phyloP scores from a whole-genome alignment of 2,888 invertebrate species.

The Cetonia aurata region DNA sequence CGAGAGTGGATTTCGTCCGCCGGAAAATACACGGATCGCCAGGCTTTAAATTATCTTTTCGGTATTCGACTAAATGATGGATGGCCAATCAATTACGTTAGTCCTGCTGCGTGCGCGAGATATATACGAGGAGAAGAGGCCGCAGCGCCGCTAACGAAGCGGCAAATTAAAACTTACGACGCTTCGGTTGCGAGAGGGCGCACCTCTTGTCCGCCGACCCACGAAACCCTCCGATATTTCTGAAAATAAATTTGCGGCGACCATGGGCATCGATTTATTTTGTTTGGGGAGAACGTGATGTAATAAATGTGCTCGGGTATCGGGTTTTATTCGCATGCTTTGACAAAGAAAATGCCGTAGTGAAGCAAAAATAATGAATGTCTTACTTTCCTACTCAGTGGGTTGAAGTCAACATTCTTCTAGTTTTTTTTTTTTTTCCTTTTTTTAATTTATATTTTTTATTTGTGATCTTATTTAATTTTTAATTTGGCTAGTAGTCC shows the following conservation, averaged over 20 bases:
- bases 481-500: no score
- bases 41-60: constrained; percentile 41
- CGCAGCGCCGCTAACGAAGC: constrained; percentile 25
- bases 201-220: background rate
- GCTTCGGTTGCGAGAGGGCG: background rate
- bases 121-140: constrained; percentile 26
- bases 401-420: no score
- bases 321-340: no score
- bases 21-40: constrained; percentile 37
- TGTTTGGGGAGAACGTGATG: no score
- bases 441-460: no score
- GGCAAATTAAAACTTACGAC: constrained; percentile 38
- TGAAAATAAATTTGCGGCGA: constrained; percentile 25
- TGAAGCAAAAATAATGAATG: no score
- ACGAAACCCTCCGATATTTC: background rate
- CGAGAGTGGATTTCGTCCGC: constrained; percentile 10
- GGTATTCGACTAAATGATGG: constrained; percentile 40
- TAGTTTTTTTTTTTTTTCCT: no score
- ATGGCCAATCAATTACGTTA: constrained; percentile 42
- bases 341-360: no score
- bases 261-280: background rate
- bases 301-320: no score
- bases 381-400: no score
- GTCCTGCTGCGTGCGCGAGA: constrained; percentile 18
- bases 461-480: no score